phyloP scores from a whole-genome alignment of 2,797 vertebrate genomes.

The Benthosema pterotum region DNA sequence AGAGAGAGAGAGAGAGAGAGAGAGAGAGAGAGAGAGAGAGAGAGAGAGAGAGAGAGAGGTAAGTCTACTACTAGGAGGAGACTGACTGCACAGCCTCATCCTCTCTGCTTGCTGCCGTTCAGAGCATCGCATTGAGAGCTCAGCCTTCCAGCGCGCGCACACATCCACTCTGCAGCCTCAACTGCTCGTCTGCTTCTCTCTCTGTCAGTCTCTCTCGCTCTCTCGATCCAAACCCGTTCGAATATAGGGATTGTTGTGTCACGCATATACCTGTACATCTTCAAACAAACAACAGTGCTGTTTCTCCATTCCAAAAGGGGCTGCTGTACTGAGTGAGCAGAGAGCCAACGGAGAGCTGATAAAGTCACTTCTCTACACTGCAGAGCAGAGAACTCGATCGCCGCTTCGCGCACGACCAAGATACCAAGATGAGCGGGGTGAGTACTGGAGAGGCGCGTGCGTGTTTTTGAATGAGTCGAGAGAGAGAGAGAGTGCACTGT shows the following conservation, averaged over 20 bases:
- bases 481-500: too few species aligned
- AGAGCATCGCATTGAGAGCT: slow-evolving; percentile 20
- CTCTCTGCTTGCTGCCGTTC: slow-evolving; percentile 22
- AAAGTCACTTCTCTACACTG: slow-evolving; percentile 49
- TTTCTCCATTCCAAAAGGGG: not conserved
- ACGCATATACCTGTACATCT: too few species aligned
- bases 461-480: not conserved
- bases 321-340: too few species aligned
- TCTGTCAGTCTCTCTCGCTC: too few species aligned
- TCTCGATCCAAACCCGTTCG: too few species aligned
- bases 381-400: slow-evolving; percentile 65
- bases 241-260: too few species aligned
- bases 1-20: slow-evolving; percentile 20
- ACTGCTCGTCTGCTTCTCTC: too few species aligned
- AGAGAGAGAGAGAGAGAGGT: slow-evolving; percentile 34
- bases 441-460: slow-evolving; percentile 49
- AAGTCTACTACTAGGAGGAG: too few species aligned
- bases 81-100: slow-evolving; percentile 30
- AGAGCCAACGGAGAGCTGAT: slow-evolving; percentile 23
- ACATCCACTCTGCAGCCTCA: too few species aligned
- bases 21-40: not conserved
- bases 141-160: too few species aligned
- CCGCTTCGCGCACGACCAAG: slow-evolving; percentile 33
- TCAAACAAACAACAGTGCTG: too few species aligned
- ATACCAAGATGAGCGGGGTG: slow-evolving; percentile 82